Percentiles rank a stretch among this genome's conserved stretches.
These are phyloP conservation scores for Pogonocherus hispidulus DNA, from an alignment of 2,888 invertebrate species.

Conservation along the genomic window DNA sequence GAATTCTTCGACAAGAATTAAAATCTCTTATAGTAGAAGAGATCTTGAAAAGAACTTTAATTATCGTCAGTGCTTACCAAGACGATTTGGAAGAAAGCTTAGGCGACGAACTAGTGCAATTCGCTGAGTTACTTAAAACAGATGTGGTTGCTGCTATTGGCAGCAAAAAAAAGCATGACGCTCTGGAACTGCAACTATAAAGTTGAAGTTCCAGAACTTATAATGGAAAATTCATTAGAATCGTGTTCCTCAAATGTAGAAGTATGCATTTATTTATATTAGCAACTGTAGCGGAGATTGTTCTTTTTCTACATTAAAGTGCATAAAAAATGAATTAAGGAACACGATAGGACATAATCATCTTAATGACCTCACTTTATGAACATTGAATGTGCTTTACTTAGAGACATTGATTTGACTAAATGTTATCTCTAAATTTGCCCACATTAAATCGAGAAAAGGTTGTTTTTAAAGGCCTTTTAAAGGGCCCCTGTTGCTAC, in stretches of 20 bases:
- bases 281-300: slow-evolving; percentile 11
- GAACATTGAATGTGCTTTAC: background rate
- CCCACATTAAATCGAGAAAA: background rate
- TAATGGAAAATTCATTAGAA: slow-evolving; percentile 40
- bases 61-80: slow-evolving; percentile 9
- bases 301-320: slow-evolving; percentile 12
- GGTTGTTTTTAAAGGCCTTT: background rate
- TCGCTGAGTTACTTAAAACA: slow-evolving; percentile 35
- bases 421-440: background rate
- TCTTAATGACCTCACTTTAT: background rate
- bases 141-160: slow-evolving; percentile 37
- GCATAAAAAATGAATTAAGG: background rate
- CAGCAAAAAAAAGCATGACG: slow-evolving; percentile 28
- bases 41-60: background rate
- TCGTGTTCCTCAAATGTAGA: slow-evolving; percentile 44
- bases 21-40: no score
- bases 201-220: no score
- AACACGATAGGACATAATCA: background rate
- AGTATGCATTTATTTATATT: slow-evolving; percentile 43
- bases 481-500: slow-evolving; percentile 30
- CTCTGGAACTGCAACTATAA: slow-evolving; percentile 33
- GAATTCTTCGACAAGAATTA: no score
- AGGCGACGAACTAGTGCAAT: slow-evolving; percentile 26
- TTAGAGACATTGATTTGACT: background rate
- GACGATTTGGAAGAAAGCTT: slow-evolving; percentile 23